phyloP scores from a whole-genome alignment of 2,113 vertebrate genomes.

The Microcebus murinus region DNA sequence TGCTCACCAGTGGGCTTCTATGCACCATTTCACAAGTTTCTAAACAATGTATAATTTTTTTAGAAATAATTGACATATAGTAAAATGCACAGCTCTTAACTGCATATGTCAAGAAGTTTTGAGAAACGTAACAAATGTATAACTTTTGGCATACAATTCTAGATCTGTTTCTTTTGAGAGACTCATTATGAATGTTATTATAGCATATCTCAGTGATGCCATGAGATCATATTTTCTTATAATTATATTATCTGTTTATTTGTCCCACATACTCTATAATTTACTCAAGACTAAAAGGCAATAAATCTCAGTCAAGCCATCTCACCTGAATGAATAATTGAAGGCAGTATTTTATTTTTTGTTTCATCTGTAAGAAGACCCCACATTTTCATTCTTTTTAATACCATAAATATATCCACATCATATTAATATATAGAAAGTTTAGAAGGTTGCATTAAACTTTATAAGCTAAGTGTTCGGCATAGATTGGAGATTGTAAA shows the following conservation, averaged over 20 bases:
- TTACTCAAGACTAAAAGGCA: neutral
- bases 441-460: neutral
- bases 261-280: neutral
- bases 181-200: neutral
- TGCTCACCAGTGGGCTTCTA: neutral
- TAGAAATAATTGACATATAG: neutral
- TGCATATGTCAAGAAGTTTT: neutral
- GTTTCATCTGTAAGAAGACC: neutral
- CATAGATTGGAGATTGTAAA: neutral
- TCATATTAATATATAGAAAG: neutral
- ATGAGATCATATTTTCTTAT: neutral
- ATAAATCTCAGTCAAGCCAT: neutral
- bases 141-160: neutral
- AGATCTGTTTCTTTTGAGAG: neutral
- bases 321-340: neutral
- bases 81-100: neutral
- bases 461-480: neutral
- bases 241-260: neutral
- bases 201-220: neutral
- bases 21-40: neutral
- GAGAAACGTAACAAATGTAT: neutral
- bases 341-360: neutral
- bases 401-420: neutral
- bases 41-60: neutral
- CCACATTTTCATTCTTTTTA: slow-evolving; percentile 16